Evolutionary conservation across 1,140 invertebrate genomes (phyloP), one percentile per base, ranked within the genome.

Genomic region (Apis florea): DNA sequence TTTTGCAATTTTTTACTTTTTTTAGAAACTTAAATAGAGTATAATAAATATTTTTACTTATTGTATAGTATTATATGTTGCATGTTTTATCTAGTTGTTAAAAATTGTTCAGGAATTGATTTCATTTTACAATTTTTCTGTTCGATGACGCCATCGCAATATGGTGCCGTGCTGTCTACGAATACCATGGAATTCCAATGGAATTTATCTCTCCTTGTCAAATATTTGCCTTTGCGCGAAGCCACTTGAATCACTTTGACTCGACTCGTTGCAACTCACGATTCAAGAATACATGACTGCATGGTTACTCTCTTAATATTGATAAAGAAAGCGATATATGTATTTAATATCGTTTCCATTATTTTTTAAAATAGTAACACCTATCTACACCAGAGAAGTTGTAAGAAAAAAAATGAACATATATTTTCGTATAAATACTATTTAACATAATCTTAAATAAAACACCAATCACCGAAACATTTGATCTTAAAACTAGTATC

Each of bases 141-240:
- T 31, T 3, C 5, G 4, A 3, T n/a, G 47, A 63, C 47, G 58
- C 58, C 72, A 31, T 63, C 10, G 47, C 49, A 64, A 75, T 19
- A 56, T 75, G 77, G 63, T 70, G 72, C 59, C 82, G 67, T 21
- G 84, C 78, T 78, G 78, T 83, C 78, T 79, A 70, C 56, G 63
- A 49, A 49, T 31, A 82, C 12, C 56, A 64, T 51, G 61, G 81
- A 89, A 89, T 89, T 88, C 85, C 80, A 76, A 51, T 71, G 86
- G 83, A 88, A 87, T 88, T 82, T 76, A 79, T 69, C 85, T 82
- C 79, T 83, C 78, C 78, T 49, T 40, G 64, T 85, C 72, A 86
- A 87, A 88, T 88, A 89, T 89, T 89, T 88, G 82, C 84, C 54
- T 85, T 83, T 70, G 73, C 72, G 81, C 74, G 68, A 31, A 68